Evolutionary conservation across 2,797 vertebrate genomes (phyloP).

Genomic region (Sarcoramphus papa): DNA sequence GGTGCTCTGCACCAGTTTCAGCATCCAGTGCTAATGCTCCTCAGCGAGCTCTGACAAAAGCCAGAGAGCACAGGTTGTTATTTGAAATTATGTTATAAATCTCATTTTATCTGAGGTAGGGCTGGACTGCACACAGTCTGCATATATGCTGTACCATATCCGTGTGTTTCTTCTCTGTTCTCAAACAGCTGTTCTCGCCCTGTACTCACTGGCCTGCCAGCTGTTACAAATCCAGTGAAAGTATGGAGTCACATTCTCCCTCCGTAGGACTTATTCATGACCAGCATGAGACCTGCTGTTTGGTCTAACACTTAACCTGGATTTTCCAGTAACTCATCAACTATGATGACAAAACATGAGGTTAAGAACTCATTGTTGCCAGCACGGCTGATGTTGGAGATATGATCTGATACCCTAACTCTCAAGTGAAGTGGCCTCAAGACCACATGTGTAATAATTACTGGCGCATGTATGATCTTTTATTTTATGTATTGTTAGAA

Average conservation of each 20-base stretch:
- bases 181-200: slow-evolving; percentile 23
- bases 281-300: slow-evolving; percentile 26
- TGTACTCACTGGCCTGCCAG: background rate
- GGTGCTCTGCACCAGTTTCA: background rate
- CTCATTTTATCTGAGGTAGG: background rate
- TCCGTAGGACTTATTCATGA: background rate
- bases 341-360: background rate
- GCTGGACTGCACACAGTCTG: background rate
- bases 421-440: background rate
- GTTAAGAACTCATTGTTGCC: background rate
- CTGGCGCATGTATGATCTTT: background rate
- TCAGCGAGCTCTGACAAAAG: background rate
- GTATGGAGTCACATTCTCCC: background rate
- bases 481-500: background rate
- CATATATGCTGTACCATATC: background rate
- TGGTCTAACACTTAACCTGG: slow-evolving; percentile 29
- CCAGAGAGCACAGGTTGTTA: background rate
- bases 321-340: slow-evolving; percentile 25
- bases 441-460: background rate
- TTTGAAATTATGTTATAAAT: background rate
- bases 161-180: background rate
- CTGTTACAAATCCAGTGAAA: slow-evolving; percentile 21
- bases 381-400: background rate
- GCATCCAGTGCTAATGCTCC: background rate
- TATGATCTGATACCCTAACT: background rate